Base-by-base conservation (phyloP, 1,140 invertebrate genomes). In the Brachionus asplanchnoidis region DNA sequence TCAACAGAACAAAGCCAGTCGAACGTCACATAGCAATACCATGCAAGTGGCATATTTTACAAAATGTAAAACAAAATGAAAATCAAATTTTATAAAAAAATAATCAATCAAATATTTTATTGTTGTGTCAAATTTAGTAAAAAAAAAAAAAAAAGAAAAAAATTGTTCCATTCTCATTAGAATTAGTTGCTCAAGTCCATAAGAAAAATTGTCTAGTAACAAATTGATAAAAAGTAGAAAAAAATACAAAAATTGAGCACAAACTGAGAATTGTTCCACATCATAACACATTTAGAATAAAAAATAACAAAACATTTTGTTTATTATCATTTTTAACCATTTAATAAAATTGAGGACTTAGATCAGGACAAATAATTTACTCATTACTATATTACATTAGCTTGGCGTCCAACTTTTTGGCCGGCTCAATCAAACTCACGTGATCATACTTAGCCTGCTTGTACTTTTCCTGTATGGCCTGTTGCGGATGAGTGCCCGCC, bases 401-500 rank as follows among this genome's bases (percentile, higher is more conserved):
- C n/a, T 44, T 75, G 36, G 70, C 14, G 36, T 40, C 32, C 20
- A 75, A 42, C n/a, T 40, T 1, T 42, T 77, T 77, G 12, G 17
- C 42, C 11, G 73, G 73, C 11, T 77, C 73, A 14, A 77, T 77
- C 17, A 77, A 46, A 77, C 73, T 77, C 26, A 85, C 17, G 53
- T 46, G 26, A 80, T 89, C 90, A 90, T 88, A 91, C 94, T 94
- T 95, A 88, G 91, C 91, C 85, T 89, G 91, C 90, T 93, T 94
- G 89, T 95, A 95, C 90, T 95, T 95, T 86, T 95, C 94, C 73
- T 92, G 91, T 84, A 96, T 94, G 3, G 95, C 94, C 87, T 94
- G 93, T 87, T 96, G 94, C 53, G 92, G 91, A 68, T 93, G 90
- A 42, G 90, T 91, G 11, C 90, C 87, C 3, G 94, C 93, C 86